Conservation (phyloP, 2,797 vertebrate genomes). For the Sciurus carolinensis region DNA sequence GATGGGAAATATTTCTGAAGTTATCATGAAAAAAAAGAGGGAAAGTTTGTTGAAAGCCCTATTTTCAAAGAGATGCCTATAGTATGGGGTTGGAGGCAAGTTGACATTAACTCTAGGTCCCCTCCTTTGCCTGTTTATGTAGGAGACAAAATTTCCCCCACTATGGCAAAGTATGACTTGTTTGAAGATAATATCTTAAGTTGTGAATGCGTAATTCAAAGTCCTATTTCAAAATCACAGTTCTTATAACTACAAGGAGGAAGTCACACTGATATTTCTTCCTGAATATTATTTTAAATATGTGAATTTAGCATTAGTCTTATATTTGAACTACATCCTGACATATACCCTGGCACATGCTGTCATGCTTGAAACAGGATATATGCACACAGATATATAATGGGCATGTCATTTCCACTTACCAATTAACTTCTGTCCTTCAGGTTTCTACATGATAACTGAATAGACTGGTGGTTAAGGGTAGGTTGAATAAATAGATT, state of each 20-base stretch:
- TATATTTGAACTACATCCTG: background rate
- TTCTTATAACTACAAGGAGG: background rate
- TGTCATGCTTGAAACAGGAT: background rate
- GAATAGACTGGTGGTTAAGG: background rate
- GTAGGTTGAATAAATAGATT: background rate
- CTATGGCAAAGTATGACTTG: constrained; percentile 84
- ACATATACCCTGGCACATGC: background rate
- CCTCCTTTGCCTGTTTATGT: constrained; percentile 86
- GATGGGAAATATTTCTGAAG: constrained; percentile 89
- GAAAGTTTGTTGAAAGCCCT: constrained; percentile 93
- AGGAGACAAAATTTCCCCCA: constrained; percentile 71
- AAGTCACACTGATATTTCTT: constrained; percentile 30
- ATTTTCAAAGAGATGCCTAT: constrained; percentile 89
- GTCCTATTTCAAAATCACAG: background rate
- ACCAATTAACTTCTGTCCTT: background rate
- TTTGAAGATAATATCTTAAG: constrained; percentile 80
- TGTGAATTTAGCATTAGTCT: background rate
- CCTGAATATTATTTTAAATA: constrained; percentile 61
- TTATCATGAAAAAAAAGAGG: constrained; percentile 90
- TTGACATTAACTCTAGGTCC: constrained; percentile 89
- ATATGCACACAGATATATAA: background rate
- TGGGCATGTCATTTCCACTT: background rate
- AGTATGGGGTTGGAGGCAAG: constrained; percentile 91
- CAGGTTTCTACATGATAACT: background rate
- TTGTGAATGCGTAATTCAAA: background rate